Evolutionary conservation across 2,888 invertebrate species (phyloP), one percentile per base, ranked within the genome.

Genomic region (Ophraella communa): DNA sequence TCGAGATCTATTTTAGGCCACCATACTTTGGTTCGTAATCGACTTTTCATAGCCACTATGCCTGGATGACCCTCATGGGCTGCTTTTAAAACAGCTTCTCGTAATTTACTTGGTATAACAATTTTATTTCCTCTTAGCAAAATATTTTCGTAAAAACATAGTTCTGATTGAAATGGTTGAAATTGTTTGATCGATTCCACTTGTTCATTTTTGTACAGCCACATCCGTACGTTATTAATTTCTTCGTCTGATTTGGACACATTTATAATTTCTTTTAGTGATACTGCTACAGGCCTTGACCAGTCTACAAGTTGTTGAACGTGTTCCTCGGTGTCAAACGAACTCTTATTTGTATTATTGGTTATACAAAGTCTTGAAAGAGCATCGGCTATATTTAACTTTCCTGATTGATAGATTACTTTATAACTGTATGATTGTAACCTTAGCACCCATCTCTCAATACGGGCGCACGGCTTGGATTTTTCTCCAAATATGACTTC

Each of bases 401-500:
- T 70, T 24, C 68, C 68, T 8, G 68, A 60, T 21, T 35, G 14
- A 39, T 68, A 68, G 7, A 70, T 51, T 10, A 69, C 57, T 62
- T 52, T 64, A 44, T 53, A 67, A 7, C 58, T 64, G 17, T 49
- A 69, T 30, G 61, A 60, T 45, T 71, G 67, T 14, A 70, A 45
- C 10, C 64, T 51, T 17, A 66, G 30, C 18, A 60, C 33, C 44
- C 60, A 60, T 2, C 53, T 30, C 18, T 53, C 53, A n/a, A 53
- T 53, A 30, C 67, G 8, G 14, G 65, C 68, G 60, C 65, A 66
- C 24, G 77, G 74, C 56, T 72, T 72, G 21, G 73, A 72, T 62
- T 56, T 73, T 30, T 70, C 65, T 18, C 67, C 67, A 64, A 76
- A 75, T 57, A 76, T 75, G 27, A 67, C 71, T 57, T 76, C 73